Evolutionary conservation across 1,140 invertebrate genomes (phyloP).

Genomic region (Meteorus sp.): DNA sequence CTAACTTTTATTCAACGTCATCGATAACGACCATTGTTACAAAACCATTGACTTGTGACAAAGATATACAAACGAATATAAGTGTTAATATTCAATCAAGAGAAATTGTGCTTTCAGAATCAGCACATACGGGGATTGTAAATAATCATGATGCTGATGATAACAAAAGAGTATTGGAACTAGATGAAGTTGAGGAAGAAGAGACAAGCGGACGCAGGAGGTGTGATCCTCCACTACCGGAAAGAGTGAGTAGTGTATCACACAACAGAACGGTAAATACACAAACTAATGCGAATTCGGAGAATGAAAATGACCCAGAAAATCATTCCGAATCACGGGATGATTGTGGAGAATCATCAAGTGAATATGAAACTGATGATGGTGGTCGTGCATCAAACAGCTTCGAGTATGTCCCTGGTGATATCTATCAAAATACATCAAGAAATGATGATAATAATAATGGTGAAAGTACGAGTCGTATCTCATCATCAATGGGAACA

Average conservation of each 20-base stretch:
- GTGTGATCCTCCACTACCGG: slow-evolving; percentile 43
- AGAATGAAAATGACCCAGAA: slow-evolving; percentile 34
- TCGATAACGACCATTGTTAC: slow-evolving; percentile 55
- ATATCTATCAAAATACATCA: slow-evolving; percentile 52
- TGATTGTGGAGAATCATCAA: not conserved
- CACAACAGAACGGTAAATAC: slow-evolving; percentile 37
- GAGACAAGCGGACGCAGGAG: too few species aligned
- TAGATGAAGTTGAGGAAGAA: slow-evolving; percentile 32
- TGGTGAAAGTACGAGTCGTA: slow-evolving; percentile 42
- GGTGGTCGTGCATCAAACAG: slow-evolving; percentile 54
- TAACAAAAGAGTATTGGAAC: not conserved
- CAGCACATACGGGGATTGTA: not conserved
- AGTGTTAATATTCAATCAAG: slow-evolving; percentile 8
- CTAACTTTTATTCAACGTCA: slow-evolving; percentile 54
- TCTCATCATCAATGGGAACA: slow-evolving; percentile 46
- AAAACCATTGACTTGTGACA: slow-evolving; percentile 51
- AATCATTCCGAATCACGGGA: slow-evolving; percentile 10
- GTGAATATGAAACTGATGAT: slow-evolving; percentile 32
- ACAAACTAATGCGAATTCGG: slow-evolving; percentile 44
- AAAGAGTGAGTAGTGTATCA: slow-evolving; percentile 39
- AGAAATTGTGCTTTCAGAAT: not conserved
- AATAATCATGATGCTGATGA: not conserved
- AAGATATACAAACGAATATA: slow-evolving; percentile 51
- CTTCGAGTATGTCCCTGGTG: slow-evolving; percentile 60
- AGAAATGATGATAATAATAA: slow-evolving; percentile 42